Evolutionary conservation across 2,888 invertebrate genomes (phyloP).

Genomic region (Xanthostigma xanthostigma): DNA sequence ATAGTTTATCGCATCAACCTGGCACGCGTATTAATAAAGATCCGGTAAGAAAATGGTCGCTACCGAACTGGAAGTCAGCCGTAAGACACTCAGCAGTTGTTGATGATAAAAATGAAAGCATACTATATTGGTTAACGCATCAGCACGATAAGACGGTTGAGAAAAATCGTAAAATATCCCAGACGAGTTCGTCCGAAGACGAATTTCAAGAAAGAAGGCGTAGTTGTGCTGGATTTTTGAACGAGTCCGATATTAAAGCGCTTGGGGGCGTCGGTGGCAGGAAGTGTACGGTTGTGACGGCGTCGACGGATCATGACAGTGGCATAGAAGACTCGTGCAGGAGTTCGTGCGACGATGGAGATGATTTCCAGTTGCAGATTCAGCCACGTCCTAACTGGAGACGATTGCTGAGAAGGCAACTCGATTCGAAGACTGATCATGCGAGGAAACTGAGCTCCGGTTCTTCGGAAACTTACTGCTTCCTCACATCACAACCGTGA

Average conservation of each 20-base stretch:
- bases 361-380: constrained; percentile 1
- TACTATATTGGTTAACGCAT: constrained; percentile 3
- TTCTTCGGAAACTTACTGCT: constrained; percentile 16
- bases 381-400: constrained; percentile 1
- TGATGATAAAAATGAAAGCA: constrained; percentile 2
- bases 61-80: constrained; percentile 4
- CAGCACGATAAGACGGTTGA: not conserved
- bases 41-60: constrained; percentile 4
- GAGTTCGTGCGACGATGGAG: constrained; percentile 4
- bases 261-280: not conserved
- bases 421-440: not conserved
- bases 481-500: constrained; percentile 11
- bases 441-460: constrained; percentile 25
- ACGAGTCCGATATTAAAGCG: not conserved
- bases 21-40: not conserved
- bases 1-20: not conserved
- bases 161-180: not conserved
- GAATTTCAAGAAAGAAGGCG: constrained; percentile 1
- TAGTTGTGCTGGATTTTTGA: not conserved
- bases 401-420: not conserved
- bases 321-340: constrained; percentile 5
- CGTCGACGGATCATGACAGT: constrained; percentile 1
- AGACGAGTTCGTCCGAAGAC: not conserved
- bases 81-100: not conserved
- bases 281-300: too few relatives aligned